Percentiles rank a stretch among this genome's conserved stretches.
These are phyloP conservation scores for Odontocolon sp. DNA, from an alignment of 2,888 invertebrate genomes.

Conservation along the genomic window DNA sequence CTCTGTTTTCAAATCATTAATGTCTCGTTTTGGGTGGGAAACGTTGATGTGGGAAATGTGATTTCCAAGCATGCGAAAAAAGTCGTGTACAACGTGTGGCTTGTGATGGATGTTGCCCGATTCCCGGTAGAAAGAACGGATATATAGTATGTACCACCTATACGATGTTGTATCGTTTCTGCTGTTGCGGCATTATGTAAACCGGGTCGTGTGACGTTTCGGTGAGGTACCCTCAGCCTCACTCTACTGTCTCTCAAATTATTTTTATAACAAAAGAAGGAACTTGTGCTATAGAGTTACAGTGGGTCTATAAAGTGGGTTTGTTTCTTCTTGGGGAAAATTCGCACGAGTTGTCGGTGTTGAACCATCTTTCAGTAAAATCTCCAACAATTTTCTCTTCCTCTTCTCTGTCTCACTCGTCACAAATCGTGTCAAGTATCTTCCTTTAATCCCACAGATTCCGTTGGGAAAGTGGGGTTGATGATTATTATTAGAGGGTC, in stretches of 20 bases:
- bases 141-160: conserved; percentile 11
- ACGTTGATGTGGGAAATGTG: too few relatives aligned
- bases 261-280: conserved; percentile 39
- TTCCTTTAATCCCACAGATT: conserved; percentile 2
- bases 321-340: conserved; percentile 6
- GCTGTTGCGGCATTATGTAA: conserved; percentile 64
- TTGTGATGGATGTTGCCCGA: not conserved
- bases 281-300: not conserved
- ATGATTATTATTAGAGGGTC: not conserved
- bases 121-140: conserved; percentile 10
- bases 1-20: not conserved
- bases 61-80: too few relatives aligned
- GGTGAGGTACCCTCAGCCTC: not conserved
- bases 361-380: too few relatives aligned
- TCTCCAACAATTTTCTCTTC: conserved; percentile 46
- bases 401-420: conserved; percentile 19
- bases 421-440: conserved; percentile 48
- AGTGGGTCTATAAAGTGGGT: not conserved
- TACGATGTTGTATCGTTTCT: not conserved
- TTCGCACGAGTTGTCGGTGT: conserved; percentile 35
- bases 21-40: not conserved
- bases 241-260: conserved; percentile 29
- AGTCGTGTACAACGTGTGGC: not conserved
- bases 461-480: conserved; percentile 42
- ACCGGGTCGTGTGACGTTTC: conserved; percentile 67